phyloP scores from a whole-genome alignment of 2,113 vertebrate genomes.

The Cyanoliseus patagonus region DNA sequence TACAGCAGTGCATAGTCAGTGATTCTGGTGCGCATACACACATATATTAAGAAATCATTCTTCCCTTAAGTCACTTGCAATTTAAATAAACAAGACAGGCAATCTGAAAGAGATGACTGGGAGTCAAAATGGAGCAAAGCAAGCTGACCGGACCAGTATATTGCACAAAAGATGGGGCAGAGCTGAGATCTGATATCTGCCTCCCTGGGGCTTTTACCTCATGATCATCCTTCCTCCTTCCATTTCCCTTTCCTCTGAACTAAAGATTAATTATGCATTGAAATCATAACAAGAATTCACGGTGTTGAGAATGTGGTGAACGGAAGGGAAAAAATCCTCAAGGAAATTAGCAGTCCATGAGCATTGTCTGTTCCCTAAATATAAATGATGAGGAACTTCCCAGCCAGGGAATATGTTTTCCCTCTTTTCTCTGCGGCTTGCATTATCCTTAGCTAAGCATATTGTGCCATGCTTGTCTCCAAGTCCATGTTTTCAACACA shows the following conservation, averaged over 20 bases:
- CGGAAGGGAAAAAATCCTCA: constrained; percentile 49
- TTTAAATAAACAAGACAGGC: background rate
- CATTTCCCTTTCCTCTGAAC: constrained; percentile 45
- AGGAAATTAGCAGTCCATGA: constrained; percentile 39
- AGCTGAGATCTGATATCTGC: constrained; percentile 2
- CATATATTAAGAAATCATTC: background rate
- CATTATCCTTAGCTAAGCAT: constrained; percentile 22
- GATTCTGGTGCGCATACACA: background rate
- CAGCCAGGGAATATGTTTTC: constrained; percentile 7
- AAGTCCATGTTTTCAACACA: background rate
- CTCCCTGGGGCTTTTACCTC: background rate
- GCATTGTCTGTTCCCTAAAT: constrained; percentile 26
- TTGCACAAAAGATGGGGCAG: background rate
- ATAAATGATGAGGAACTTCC: constrained; percentile 37
- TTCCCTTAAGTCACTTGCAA: background rate
- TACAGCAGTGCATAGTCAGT: background rate
- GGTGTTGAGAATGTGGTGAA: background rate
- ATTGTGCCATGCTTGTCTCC: background rate
- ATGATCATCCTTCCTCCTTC: constrained; percentile 22
- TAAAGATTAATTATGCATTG: constrained; percentile 55
- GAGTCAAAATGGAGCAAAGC: constrained; percentile 47
- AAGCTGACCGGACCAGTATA: background rate
- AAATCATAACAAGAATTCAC: constrained; percentile 21
- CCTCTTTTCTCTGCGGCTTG: background rate
- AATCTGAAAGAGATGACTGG: constrained; percentile 3